Evolutionary conservation across 2,113 vertebrate species (phyloP), one percentile per base, ranked within the genome.

Genomic region (Prunella himalayana): DNA sequence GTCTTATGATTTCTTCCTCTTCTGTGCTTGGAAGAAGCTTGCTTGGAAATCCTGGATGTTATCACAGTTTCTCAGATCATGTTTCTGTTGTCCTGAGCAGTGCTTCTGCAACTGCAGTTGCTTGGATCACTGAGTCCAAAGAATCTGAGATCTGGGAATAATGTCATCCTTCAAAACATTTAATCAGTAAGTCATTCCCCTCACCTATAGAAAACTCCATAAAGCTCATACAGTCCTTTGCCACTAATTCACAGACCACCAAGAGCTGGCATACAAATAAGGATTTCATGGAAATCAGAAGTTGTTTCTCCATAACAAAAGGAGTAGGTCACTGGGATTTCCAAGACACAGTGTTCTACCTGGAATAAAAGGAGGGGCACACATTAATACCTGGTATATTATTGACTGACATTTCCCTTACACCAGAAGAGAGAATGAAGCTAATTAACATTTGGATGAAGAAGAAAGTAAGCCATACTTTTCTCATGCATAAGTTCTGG

Each of bases 161-260:
- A 87, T 2, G 17, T 89, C 44, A 57, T 37, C 7, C n/a, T 88
- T 80, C 54, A 80, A 82, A 93, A 63, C 13, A 28, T 59, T 57
- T 70, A 82, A 61, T 57, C 45, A 33, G 35, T 66, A 79, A 72
- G 22, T 76, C n/a, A 49, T 76, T 59, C 41, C 17, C 75, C 25
- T 53, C 2, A 0, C 23, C 31, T 61, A 10, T 5, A 1, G 1
- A 42, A 53, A 91, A 82, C 1, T 2, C n/a, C 28, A 33, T 82
- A 22, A 93, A 85, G 4, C 39, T 60, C n/a, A 33, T n/a, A 56
- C 1, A 30, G 19, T 49, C 60, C 17, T 86, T 82, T 85, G 31
- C 22, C 49, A 31, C 31, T 45, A 65, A 45, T 45, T 69, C 39
- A 61, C 47, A 53, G 19, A 53, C 15, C 53, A 56, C 35, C 18